Percentiles rank a stretch among this genome's conserved stretches.
Evolutionary conservation across 2,888 invertebrate genomes (phyloP).

Genomic region (Bellardia bayeri): DNA sequence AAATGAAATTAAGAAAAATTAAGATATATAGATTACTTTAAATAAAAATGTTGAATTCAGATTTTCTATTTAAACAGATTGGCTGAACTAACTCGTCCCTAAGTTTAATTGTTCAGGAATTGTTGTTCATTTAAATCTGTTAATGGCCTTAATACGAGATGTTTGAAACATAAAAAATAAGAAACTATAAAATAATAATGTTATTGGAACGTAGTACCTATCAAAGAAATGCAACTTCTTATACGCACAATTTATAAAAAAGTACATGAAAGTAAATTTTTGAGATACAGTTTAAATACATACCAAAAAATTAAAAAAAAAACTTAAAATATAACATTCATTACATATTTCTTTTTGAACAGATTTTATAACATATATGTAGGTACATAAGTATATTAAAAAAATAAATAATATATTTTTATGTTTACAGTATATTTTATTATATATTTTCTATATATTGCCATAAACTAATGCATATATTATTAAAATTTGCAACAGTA

Average conservation of each 20-base stretch:
- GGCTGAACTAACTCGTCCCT: background rate
- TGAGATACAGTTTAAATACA: slow-evolving; percentile 28
- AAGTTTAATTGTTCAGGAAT: background rate
- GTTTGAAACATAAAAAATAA: slow-evolving; percentile 33
- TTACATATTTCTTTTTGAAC: background rate
- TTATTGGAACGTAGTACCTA: slow-evolving; percentile 70
- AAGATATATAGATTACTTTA: no score
- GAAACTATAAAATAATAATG: slow-evolving; percentile 49
- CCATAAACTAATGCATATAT: background rate
- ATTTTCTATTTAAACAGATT: no score
- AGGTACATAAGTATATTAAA: background rate
- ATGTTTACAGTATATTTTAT: slow-evolving; percentile 28
- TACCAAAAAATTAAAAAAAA: background rate
- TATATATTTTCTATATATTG: background rate
- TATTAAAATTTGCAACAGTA: background rate
- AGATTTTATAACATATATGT: slow-evolving; percentile 24
- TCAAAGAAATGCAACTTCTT: slow-evolving; percentile 69
- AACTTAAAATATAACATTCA: slow-evolving; percentile 1
- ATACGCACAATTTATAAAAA: slow-evolving; percentile 71
- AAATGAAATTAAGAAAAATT: no score
- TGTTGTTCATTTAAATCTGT: background rate
- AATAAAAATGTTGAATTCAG: no score
- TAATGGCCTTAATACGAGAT: background rate
- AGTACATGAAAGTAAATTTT: slow-evolving; percentile 37
- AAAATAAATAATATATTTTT: slow-evolving; percentile 20